Conservation (phyloP, 2,113 vertebrate genomes). For the Phocoena phocoena region DNA sequence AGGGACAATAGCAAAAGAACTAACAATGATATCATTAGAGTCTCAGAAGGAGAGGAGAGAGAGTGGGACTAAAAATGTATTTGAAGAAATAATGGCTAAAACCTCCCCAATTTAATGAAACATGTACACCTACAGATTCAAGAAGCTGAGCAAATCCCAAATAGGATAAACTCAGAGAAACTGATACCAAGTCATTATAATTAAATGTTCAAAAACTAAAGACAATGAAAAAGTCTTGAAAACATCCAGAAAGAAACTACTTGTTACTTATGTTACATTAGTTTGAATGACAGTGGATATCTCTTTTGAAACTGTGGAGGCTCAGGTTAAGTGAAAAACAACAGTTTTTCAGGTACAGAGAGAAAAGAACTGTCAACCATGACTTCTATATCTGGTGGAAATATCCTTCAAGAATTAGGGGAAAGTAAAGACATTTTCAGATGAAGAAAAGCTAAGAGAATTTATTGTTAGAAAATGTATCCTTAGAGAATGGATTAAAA, state of each 20-base stretch:
- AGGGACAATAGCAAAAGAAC: background rate
- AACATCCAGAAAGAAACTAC: background rate
- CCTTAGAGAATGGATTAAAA: background rate
- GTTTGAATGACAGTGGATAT: background rate
- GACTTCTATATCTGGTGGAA: background rate
- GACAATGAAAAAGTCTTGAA: background rate
- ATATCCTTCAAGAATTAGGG: background rate
- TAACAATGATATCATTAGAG: background rate
- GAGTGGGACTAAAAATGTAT: background rate
- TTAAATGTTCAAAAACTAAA: background rate
- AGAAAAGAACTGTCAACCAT: background rate
- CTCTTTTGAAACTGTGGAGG: background rate
- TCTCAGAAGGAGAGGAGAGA: conserved; percentile 21
- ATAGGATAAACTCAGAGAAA: background rate
- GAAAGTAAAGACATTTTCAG: background rate
- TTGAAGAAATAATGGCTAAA: background rate
- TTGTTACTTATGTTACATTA: background rate
- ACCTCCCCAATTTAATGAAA: background rate
- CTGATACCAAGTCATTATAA: background rate
- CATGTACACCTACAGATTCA: background rate
- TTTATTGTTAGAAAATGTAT: background rate
- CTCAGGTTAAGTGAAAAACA: background rate
- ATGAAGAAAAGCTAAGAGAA: background rate
- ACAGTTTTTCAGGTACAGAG: background rate
- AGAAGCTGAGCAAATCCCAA: background rate